Evolutionary conservation across 2,888 invertebrate genomes (phyloP).

Genomic region (Drosophila borealis): DNA sequence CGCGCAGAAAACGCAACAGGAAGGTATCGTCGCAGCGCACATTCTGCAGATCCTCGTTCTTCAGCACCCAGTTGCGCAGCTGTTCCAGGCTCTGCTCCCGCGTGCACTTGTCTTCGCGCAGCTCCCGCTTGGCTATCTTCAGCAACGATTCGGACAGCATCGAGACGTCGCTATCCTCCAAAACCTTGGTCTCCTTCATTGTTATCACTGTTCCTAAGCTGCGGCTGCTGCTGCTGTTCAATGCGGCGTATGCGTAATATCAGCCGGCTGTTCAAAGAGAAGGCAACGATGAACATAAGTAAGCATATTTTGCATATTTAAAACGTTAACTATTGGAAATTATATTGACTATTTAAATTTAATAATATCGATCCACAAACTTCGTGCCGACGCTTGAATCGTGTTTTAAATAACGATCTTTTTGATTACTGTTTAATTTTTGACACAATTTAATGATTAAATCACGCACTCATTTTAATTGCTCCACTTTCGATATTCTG

Average conservation of each 20-base stretch:
- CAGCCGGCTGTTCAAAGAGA: neutral
- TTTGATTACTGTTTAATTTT: neutral
- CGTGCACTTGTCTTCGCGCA: slow-evolving; percentile 89
- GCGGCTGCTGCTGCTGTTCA: slow-evolving; percentile 2
- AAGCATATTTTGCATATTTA: neutral
- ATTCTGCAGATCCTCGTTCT: slow-evolving; percentile 89
- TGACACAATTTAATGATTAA: too few species aligned
- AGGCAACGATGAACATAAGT: neutral
- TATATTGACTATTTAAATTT: neutral
- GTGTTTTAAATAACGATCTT: neutral
- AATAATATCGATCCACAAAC: too few species aligned
- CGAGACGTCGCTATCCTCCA: slow-evolving; percentile 43
- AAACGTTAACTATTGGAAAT: neutral
- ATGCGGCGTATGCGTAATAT: slow-evolving; percentile 42
- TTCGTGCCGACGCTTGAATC: neutral
- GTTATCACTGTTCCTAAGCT: neutral
- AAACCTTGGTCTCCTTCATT: slow-evolving; percentile 64
- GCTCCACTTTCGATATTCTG: slow-evolving; percentile 8
- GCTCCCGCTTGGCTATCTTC: slow-evolving; percentile 88
- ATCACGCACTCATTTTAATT: neutral
- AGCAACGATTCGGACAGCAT: slow-evolving; percentile 70
- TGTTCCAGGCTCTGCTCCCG: slow-evolving; percentile 88
- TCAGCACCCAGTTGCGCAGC: slow-evolving; percentile 89
- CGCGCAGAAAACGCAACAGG: slow-evolving; percentile 90
- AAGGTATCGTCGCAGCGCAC: slow-evolving; percentile 90